Base-by-base conservation (phyloP, 2,888 invertebrate genomes). In the Drosophila pullipes region DNA sequence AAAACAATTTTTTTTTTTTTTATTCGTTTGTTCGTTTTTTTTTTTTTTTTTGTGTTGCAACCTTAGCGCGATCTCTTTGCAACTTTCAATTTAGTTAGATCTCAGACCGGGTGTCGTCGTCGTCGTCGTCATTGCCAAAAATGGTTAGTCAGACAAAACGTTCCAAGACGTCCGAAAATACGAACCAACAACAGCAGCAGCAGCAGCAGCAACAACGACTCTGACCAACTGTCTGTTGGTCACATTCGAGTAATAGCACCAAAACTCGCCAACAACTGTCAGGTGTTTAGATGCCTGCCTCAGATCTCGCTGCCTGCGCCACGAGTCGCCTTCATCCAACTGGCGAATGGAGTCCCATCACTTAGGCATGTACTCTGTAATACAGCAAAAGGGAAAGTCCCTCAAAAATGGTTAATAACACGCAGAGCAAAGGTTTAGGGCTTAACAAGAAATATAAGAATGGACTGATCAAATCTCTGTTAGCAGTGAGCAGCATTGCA, bases 261-360 rank as follows among this genome's bases (percentile, higher is more conserved):
- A 89, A 84, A 81, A 74, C 79, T 78, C 68, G 75, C 75, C 71
- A 73, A 74, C 72, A 71, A 83, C 87, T 90, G 89, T 89, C 89
- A 91, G 83, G 89, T 91, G 91, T 82, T 91, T 77, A 83, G 82
- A 75, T 87, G 77, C 72, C 79, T 79, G 71, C 66, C 75, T 62
- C 71, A 58, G 63, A 75, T 75, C 66, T 66, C 41, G 55, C 52
- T 69, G 60, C 49, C 62, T 67, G 70, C 81, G 79, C 76, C 85
- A 83, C 89, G 82, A 86, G 86, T 85, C 82, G 66, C 63, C 35
- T 70, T 59, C 73, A 66, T 30, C 47, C 52, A 67, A 7, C 30
- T 50, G 16, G 22, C 37, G 25, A 35, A 25, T 28, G 13, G 54
- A 10, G 66, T 64, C 62, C 37, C 10, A 60, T 7, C 62, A 72